phyloP scores from a whole-genome alignment of 2,888 invertebrate species.

The Callinectes sapidus region DNA sequence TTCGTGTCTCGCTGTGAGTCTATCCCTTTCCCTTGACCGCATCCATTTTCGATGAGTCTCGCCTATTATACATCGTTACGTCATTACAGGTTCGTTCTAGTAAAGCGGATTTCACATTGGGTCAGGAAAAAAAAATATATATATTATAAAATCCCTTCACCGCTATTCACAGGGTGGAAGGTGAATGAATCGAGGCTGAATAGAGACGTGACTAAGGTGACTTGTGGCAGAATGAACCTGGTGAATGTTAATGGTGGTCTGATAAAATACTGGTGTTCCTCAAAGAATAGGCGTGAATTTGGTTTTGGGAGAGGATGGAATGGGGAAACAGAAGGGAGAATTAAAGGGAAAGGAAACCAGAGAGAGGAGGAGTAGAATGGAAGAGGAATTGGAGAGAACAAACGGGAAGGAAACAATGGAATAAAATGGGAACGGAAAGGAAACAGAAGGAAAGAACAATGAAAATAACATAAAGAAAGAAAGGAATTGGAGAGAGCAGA shows the following conservation, averaged over 20 bases:
- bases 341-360: background rate
- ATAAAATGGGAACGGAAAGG: background rate
- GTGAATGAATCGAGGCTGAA: background rate
- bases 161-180: background rate
- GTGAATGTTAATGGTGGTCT: no score
- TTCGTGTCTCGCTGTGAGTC: background rate
- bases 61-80: background rate
- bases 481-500: background rate
- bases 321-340: background rate
- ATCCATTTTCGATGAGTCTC: background rate
- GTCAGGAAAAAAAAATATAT: background rate
- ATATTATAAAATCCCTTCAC: background rate
- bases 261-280: no score
- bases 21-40: background rate
- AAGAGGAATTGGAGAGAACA: background rate
- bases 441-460: background rate
- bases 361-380: background rate
- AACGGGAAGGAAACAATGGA: background rate
- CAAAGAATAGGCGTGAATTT: no score
- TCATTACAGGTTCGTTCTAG: background rate
- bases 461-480: background rate
- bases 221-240: no score
- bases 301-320: no score
- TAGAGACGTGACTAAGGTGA: no score
- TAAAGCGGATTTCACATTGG: background rate